Evolutionary conservation across 2,113 vertebrate genomes (phyloP), one percentile per base, ranked within the genome.

Genomic region (Prolemur simus): DNA sequence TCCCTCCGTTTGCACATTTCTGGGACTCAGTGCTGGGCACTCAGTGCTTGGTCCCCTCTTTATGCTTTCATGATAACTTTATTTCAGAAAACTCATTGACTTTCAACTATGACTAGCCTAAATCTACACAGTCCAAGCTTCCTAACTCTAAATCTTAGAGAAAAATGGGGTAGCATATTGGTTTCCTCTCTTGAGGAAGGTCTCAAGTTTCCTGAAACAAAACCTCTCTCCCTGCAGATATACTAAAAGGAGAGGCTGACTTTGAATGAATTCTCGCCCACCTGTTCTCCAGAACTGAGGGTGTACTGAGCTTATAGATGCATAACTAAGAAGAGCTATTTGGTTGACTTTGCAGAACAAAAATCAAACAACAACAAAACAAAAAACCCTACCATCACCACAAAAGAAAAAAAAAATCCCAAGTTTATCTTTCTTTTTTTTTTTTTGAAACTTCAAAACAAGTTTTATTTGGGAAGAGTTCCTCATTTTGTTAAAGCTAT

Each of bases 381-480:
- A 77, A 68, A n/a, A 68, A 87, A 21, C 13, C 3, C 15, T 23
- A 27, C 69, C 14, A 76, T 15, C 14, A 47, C 27, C 4, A 47
- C 27, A 42, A 25, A 42, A 42, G 42, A 6, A 42, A 42, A 42
- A 58, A 32, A 86, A 54, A 25, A 60, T 32, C 7, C 78, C 12
- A 71, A 74, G 18, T 27, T 34, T 68, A 27, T 68, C 42, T 42
- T 42, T 68, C 29, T 56, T 21, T 56, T 54, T 52, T 49, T 52
- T 52, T 56, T 56, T 56, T 56, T 56, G 39, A 78, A 63, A 78
- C 76, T 66, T 52, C 34, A 83, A 78, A 83, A 94, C 58, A 98
- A 87, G 49, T 89, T 99, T 99, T 98, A 98, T 98, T 98, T 97
- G 37, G 82, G 96, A 98, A 96, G 90, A 97, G 89, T 96, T 97